Evolutionary conservation across 2,113 vertebrate species (phyloP).

Genomic region (Epinephelus moara): DNA sequence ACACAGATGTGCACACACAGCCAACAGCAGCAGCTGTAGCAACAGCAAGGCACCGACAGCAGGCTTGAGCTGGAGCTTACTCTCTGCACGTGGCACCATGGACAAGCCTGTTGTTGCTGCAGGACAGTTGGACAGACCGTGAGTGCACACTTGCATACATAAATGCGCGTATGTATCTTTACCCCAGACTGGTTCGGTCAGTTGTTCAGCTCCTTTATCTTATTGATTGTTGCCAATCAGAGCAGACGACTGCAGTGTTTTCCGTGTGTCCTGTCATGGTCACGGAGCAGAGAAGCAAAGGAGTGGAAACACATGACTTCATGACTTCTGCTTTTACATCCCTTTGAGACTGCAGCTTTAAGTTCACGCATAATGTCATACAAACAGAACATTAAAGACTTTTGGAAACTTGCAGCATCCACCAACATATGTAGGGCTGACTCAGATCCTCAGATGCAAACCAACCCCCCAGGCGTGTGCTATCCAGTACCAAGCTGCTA

Average conservation of each 20-base stretch:
- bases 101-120: conserved; percentile 49
- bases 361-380: neutral
- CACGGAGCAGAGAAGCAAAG: neutral
- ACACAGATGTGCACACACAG: conserved; percentile 64
- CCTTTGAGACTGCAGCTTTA: neutral
- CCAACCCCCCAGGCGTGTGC: conserved; percentile 21
- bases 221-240: neutral
- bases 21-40: conserved; percentile 69
- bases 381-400: conserved; percentile 39
- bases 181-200: neutral
- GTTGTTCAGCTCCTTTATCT: neutral
- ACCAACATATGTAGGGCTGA: neutral
- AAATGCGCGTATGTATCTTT: conserved; percentile 16
- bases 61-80: conserved; percentile 49
- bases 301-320: neutral
- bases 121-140: conserved; percentile 43
- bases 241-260: neutral
- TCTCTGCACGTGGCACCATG: conserved; percentile 63
- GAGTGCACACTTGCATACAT: conserved; percentile 14
- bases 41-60: conserved; percentile 58
- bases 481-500: conserved; percentile 3
- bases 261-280: conserved; percentile 1
- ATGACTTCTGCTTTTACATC: neutral
- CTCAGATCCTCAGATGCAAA: conserved; percentile 23
- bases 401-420: neutral